Percentiles rank a stretch among this genome's conserved stretches.
Evolutionary conservation across 2,888 invertebrate species (phyloP).

Genomic region (Cataglyphis albicans): DNA sequence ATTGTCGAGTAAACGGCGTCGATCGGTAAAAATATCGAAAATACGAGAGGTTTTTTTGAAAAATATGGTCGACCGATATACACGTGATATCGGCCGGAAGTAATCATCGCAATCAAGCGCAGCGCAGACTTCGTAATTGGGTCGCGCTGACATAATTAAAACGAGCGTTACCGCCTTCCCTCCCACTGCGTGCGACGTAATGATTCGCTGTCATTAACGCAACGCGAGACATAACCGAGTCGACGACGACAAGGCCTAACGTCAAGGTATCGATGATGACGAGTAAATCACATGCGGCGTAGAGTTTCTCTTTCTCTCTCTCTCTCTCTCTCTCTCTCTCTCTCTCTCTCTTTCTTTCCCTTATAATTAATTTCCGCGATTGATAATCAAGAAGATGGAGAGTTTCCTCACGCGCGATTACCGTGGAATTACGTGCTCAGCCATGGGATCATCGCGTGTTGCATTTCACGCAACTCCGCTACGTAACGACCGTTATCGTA

Average conservation of each 20-base stretch:
- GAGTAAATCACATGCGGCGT: constrained; percentile 2
- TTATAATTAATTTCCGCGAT: constrained; percentile 44
- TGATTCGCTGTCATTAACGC: constrained; percentile 27
- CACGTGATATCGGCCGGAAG: constrained; percentile 24
- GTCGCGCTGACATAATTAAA: constrained; percentile 35
- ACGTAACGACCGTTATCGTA: constrained; percentile 39
- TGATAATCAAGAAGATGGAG: constrained; percentile 42
- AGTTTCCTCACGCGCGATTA: constrained; percentile 46
- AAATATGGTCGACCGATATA: background rate
- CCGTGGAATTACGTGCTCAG: constrained; percentile 39
- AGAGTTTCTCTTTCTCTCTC: background rate
- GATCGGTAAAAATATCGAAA: background rate
- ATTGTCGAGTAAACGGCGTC: background rate
- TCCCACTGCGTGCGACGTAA: background rate
- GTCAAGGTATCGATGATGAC: background rate
- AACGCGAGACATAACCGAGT: background rate
- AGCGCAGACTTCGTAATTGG: constrained; percentile 29
- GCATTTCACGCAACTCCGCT: constrained; percentile 35
- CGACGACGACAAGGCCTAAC: constrained; percentile 26
- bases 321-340: background rate
- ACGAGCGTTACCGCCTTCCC: background rate
- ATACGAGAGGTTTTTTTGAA: background rate
- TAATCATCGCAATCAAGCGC: constrained; percentile 1
- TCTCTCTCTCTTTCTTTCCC: background rate
- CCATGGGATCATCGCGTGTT: constrained; percentile 48